These are phyloP conservation scores for Micrastur ruficollis DNA, from an alignment of 2,797 vertebrate genomes.

Conservation along the genomic window DNA sequence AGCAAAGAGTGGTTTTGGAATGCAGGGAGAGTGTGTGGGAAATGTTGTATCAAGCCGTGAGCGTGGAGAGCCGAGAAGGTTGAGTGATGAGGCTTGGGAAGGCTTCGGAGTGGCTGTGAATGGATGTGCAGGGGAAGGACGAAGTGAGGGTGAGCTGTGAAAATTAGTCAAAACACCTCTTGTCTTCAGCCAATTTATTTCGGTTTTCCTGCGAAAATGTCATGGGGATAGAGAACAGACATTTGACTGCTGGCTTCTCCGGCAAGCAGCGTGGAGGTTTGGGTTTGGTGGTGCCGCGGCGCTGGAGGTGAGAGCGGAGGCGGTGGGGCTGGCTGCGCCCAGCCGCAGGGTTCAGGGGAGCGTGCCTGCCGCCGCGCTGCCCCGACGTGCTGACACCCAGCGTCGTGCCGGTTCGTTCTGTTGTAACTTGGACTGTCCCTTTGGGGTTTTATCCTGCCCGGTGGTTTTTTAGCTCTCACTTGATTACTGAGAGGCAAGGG, in stretches of 20 bases:
- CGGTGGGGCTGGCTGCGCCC: background rate
- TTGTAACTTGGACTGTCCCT: background rate
- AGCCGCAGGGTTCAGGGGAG: background rate
- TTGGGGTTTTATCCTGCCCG: background rate
- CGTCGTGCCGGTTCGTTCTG: fast-evolving
- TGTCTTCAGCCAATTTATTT: constrained; percentile 6
- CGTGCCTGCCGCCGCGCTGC: background rate
- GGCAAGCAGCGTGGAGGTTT: background rate
- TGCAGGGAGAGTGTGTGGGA: background rate
- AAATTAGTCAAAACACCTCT: constrained; percentile 6
- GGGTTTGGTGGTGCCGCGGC: background rate
- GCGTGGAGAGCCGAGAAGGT: background rate
- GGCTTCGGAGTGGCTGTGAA: background rate
- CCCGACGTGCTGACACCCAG: background rate
- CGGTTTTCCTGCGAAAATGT: background rate
- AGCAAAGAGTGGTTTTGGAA: background rate
- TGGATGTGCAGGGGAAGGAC: background rate
- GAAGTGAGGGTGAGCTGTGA: background rate
- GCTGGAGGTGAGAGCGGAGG: background rate
- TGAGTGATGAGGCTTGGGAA: constrained; percentile 15
- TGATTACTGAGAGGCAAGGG: background rate
- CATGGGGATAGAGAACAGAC: background rate
- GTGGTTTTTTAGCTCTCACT: constrained; percentile 30
- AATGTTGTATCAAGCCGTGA: background rate
- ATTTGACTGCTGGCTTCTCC: background rate